phyloP scores from a whole-genome alignment of 2,888 invertebrate genomes.

The Drosophila demipolita region DNA sequence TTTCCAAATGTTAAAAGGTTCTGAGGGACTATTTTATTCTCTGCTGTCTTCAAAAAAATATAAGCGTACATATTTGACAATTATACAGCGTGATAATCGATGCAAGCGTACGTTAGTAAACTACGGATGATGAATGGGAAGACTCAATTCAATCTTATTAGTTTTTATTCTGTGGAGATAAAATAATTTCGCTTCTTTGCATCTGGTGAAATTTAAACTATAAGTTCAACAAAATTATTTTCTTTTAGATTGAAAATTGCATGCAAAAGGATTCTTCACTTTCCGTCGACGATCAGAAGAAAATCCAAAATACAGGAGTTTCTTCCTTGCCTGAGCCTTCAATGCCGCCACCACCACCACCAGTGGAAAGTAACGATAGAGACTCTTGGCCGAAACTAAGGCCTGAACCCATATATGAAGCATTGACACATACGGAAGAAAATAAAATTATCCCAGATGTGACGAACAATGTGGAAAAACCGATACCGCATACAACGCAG shows the following conservation, averaged over 20 bases:
- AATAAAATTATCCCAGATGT: slow-evolving; percentile 4
- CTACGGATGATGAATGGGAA: not conserved
- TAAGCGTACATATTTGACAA: not conserved
- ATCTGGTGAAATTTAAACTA: too few species aligned
- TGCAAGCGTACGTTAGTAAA: not conserved
- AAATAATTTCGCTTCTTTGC: not conserved
- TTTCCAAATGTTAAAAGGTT: not conserved
- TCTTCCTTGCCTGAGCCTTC: slow-evolving; percentile 91
- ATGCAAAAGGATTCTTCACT: slow-evolving; percentile 86
- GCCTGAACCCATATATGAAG: slow-evolving; percentile 94
- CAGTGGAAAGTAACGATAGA: slow-evolving; percentile 56
- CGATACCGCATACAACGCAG: not conserved
- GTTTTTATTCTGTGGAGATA: not conserved
- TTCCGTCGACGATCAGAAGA: slow-evolving; percentile 67
- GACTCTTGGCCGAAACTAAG: slow-evolving; percentile 10
- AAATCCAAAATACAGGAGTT: slow-evolving; percentile 83
- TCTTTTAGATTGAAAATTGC: slow-evolving; percentile 87
- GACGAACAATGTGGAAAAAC: not conserved
- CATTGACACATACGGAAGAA: slow-evolving; percentile 88
- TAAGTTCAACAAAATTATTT: not conserved
- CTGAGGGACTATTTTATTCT: not conserved
- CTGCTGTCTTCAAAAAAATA: not conserved
- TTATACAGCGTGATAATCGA: not conserved
- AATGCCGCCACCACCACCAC: slow-evolving; percentile 90
- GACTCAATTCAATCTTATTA: not conserved